Conservation (phyloP, 2,888 invertebrate species). For the Nineta flava region DNA sequence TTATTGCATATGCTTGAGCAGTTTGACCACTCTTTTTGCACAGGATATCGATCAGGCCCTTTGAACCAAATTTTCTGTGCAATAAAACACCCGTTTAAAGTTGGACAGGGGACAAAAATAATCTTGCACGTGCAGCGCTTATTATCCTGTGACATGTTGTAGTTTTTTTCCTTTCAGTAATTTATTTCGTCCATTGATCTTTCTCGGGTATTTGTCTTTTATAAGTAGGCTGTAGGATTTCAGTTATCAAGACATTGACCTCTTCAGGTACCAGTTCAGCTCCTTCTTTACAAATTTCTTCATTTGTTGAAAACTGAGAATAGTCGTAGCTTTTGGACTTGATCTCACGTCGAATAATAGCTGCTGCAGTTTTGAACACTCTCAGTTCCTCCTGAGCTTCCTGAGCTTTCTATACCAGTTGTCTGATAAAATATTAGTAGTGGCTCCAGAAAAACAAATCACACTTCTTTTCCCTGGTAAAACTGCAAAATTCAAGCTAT, state of each 20-base stretch:
- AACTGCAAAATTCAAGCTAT: too few species aligned
- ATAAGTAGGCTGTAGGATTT: neutral
- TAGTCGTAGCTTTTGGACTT: slow-evolving; percentile 9
- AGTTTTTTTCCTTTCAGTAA: too few species aligned
- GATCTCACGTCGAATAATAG: slow-evolving; percentile 8
- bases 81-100: neutral
- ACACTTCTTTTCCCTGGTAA: too few species aligned
- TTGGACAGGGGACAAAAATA: neutral
- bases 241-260: neutral
- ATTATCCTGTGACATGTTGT: neutral
- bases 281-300: neutral
- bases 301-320: neutral
- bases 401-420: slow-evolving; percentile 1
- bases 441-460: too few species aligned
- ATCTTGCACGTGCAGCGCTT: neutral
- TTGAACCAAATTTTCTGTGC: neutral
- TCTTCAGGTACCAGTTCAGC: neutral
- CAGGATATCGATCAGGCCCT: neutral
- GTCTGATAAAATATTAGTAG: too few species aligned
- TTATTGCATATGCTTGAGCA: too few species aligned
- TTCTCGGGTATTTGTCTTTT: neutral
- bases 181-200: neutral
- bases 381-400: slow-evolving; percentile 2
- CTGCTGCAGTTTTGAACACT: slow-evolving; percentile 8
- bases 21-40: neutral